A percentile compares a stretch with the other conserved stretches of the same genome.
Conservation (phyloP, 2,113 vertebrate species). For the rat (Rattus norvegicus) region DNA sequence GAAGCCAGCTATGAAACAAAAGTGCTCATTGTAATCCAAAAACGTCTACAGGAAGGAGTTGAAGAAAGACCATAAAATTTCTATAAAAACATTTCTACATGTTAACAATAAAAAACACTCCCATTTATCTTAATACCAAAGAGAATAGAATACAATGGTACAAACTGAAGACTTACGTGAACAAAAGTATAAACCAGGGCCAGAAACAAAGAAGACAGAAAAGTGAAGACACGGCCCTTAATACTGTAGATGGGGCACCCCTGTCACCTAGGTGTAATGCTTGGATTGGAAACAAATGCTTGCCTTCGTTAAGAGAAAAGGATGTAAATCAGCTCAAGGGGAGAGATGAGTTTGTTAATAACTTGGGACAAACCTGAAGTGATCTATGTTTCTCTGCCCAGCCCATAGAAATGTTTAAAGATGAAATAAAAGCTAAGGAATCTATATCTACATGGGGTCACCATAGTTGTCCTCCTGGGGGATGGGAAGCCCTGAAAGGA, state of each 20-base stretch:
- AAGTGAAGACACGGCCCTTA: background rate
- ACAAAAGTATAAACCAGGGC: background rate
- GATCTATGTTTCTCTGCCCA: background rate
- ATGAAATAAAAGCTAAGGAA: background rate
- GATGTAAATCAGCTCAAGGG: no score
- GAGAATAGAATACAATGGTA: background rate
- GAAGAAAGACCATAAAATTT: conserved; percentile 24
- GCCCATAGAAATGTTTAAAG: background rate
- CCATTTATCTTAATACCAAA: background rate
- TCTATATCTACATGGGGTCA: background rate
- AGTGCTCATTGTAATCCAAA: background rate
- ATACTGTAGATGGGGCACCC: background rate
- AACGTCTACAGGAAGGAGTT: background rate
- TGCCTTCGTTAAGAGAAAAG: background rate
- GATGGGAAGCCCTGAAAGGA: background rate
- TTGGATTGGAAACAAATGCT: background rate
- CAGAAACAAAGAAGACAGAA: background rate
- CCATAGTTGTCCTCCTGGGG: no score
- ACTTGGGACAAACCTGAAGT: background rate
- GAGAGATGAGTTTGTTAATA: background rate
- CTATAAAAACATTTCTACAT: background rate
- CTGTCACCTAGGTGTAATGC: background rate
- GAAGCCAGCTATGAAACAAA: background rate
- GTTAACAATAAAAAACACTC: background rate
- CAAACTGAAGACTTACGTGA: background rate